phyloP scores from a whole-genome alignment of 2,888 invertebrate species.

The Acleris holmiana region DNA sequence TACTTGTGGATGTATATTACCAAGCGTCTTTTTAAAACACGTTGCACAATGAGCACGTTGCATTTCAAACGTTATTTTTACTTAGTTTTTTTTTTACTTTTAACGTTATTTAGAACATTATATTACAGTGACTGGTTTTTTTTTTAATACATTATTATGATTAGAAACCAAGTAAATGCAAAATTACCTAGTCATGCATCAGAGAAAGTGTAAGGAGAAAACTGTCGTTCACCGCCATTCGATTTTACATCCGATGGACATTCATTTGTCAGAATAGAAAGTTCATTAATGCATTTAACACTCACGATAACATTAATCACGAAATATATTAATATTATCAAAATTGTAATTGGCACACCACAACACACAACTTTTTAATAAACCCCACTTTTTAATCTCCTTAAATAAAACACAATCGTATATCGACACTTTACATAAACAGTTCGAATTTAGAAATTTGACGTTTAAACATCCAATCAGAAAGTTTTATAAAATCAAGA shows the following conservation, averaged over 20 bases:
- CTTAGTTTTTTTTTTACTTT: too few species aligned
- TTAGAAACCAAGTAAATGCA: slow-evolving; percentile 31
- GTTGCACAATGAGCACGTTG: too few species aligned
- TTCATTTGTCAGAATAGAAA: slow-evolving; percentile 71
- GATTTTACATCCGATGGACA: slow-evolving; percentile 51
- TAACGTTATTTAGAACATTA: too few species aligned
- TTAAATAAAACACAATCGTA: not conserved
- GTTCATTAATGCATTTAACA: slow-evolving; percentile 57
- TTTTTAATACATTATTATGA: not conserved
- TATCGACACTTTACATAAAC: not conserved
- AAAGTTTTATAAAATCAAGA: slow-evolving; percentile 48
- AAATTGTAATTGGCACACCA: not conserved
- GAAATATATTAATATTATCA: not conserved
- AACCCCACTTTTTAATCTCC: not conserved
- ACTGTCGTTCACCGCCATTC: slow-evolving; percentile 57
- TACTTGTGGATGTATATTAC: too few species aligned
- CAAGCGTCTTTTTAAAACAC: too few species aligned
- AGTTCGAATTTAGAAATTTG: not conserved
- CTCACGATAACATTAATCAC: slow-evolving; percentile 24
- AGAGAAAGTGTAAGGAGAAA: slow-evolving; percentile 68
- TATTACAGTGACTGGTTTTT: too few species aligned
- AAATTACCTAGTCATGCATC: slow-evolving; percentile 42
- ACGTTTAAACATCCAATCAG: slow-evolving; percentile 26
- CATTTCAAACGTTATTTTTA: too few species aligned
- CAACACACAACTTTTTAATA: slow-evolving; percentile 2